Evolutionary conservation across 2,113 vertebrate species (phyloP).

Genomic region (Cyrtonyx montezumae): DNA sequence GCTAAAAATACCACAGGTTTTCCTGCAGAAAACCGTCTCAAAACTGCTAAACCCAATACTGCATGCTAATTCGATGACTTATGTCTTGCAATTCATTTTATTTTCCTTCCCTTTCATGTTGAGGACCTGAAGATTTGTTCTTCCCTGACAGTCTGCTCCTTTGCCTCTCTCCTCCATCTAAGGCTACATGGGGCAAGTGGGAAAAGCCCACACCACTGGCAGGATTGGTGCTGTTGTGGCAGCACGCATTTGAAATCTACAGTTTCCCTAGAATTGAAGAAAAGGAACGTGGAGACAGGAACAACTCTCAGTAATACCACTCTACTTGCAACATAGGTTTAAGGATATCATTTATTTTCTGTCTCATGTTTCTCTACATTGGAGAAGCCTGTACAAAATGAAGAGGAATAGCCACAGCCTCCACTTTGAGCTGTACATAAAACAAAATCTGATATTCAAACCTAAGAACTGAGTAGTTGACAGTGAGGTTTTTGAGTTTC

Average conservation of each 20-base stretch:
- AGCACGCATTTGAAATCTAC: background rate
- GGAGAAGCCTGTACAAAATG: background rate
- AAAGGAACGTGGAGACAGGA: background rate
- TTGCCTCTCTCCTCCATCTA: background rate
- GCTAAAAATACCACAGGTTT: conserved; percentile 39
- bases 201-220: background rate
- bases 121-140: background rate
- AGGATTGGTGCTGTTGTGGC: background rate
- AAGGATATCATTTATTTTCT: background rate
- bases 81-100: background rate
- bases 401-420: background rate
- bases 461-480: background rate
- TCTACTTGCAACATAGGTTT: background rate
- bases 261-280: background rate
- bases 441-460: background rate
- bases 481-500: background rate
- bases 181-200: background rate
- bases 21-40: background rate
- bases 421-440: background rate
- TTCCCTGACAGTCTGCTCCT: background rate
- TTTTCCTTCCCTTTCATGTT: conserved; percentile 22
- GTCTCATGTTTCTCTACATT: background rate
- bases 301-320: background rate
- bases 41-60: conserved; percentile 4
- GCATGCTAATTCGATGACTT: conserved; percentile 13